phyloP scores from a whole-genome alignment of 2,113 vertebrate species.

The Amazona guildingii region DNA sequence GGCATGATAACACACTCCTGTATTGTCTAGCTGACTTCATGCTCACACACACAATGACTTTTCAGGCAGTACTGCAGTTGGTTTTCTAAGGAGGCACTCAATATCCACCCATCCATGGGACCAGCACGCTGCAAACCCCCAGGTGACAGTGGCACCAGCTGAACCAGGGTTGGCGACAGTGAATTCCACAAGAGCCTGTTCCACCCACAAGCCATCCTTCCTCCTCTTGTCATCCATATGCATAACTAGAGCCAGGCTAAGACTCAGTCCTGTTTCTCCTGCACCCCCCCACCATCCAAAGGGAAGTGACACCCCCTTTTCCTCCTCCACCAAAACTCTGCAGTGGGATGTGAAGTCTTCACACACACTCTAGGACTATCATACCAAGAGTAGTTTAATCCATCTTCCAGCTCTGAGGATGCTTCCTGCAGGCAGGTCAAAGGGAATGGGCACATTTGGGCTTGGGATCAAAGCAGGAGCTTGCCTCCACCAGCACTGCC shows the following conservation, averaged over 20 bases:
- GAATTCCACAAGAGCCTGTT: neutral
- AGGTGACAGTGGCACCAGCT: neutral
- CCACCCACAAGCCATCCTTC: neutral
- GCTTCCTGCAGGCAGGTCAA: neutral
- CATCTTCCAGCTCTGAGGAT: neutral
- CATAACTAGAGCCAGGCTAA: neutral
- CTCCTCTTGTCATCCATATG: neutral
- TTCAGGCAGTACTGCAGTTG: neutral
- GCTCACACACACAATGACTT: neutral
- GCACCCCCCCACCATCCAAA: neutral
- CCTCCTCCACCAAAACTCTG: neutral
- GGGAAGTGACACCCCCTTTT: rapidly evolving
- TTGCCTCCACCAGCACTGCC: neutral
- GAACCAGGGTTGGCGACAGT: neutral
- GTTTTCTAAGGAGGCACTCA: neutral
- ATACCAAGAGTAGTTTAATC: neutral
- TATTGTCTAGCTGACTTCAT: neutral
- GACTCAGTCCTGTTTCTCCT: neutral
- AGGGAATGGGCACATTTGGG: neutral
- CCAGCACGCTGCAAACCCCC: neutral
- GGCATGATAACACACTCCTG: neutral
- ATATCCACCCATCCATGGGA: neutral
- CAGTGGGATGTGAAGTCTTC: neutral
- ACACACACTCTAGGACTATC: rapidly evolving
- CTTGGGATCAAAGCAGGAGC: neutral